These are phyloP conservation scores for Kryptopterus vitreolus DNA, from an alignment of 2,797 vertebrate genomes.

Conservation along the genomic window DNA sequence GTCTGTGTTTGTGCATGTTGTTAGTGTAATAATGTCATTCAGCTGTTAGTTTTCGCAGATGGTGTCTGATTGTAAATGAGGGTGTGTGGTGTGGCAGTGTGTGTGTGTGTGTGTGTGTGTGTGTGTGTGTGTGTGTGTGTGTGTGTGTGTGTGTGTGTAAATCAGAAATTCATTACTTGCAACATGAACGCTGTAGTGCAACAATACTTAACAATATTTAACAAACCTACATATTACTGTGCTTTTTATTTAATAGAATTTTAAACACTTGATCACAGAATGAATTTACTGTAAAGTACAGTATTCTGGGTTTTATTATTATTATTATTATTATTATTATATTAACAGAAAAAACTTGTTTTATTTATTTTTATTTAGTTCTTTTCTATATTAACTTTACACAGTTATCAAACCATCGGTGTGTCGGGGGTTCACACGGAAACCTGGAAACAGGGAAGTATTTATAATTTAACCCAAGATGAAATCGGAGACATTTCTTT, in stretches of 20 bases:
- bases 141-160: not conserved
- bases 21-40: not conserved
- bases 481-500: not conserved
- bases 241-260: not conserved
- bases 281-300: not conserved
- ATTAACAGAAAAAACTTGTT: too few relatives aligned
- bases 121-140: not conserved
- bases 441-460: not conserved
- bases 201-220: not conserved
- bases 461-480: not conserved
- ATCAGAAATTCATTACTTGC: not conserved
- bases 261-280: not conserved
- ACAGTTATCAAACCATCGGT: too few relatives aligned
- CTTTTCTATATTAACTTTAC: not conserved
- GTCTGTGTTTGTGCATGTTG: not conserved
- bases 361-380: too few relatives aligned
- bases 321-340: too few relatives aligned
- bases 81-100: not conserved
- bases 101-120: not conserved
- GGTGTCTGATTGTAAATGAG: not conserved
- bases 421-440: not conserved
- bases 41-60: conserved; percentile 24
- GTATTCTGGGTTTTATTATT: too few relatives aligned
- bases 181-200: not conserved
- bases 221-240: not conserved